A percentile compares a stretch with the other conserved stretches of the same genome.
These are phyloP conservation scores for Stegodyphus mimosarum DNA, from an alignment of 1,140 invertebrate species.

Conservation along the genomic window DNA sequence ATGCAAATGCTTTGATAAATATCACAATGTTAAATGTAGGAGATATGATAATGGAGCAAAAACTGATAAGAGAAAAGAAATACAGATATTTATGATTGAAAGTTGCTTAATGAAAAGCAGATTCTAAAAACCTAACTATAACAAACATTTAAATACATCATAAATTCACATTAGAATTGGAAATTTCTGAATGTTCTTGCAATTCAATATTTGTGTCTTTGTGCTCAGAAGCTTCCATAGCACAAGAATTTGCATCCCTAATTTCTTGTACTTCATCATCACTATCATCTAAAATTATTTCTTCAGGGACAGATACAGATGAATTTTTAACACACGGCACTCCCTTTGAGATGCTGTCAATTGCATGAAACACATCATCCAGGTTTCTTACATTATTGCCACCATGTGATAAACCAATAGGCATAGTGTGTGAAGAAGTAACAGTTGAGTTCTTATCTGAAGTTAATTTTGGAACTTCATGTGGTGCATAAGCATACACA, in stretches of 20 bases:
- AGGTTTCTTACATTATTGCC: background rate
- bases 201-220: no score
- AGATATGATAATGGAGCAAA: no score
- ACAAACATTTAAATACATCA: no score
- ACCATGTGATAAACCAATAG: background rate
- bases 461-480: background rate
- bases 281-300: slow-evolving; percentile 28
- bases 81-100: no score
- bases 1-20: no score
- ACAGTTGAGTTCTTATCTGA: background rate
- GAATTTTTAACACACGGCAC: background rate
- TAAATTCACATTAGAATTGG: no score
- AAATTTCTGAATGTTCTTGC: no score
- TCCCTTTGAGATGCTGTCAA: background rate
- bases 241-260: background rate
- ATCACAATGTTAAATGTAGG: no score
- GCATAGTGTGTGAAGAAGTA: background rate
- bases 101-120: no score
- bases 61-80: no score
- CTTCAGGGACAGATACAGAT: slow-evolving; percentile 12
- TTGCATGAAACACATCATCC: background rate
- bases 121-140: no score
- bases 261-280: slow-evolving; percentile 24
- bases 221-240: no score
- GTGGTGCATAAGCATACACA: slow-evolving; percentile 1